Conservation (phyloP, 1,140 invertebrate genomes). For the Drosophila dunni region DNA sequence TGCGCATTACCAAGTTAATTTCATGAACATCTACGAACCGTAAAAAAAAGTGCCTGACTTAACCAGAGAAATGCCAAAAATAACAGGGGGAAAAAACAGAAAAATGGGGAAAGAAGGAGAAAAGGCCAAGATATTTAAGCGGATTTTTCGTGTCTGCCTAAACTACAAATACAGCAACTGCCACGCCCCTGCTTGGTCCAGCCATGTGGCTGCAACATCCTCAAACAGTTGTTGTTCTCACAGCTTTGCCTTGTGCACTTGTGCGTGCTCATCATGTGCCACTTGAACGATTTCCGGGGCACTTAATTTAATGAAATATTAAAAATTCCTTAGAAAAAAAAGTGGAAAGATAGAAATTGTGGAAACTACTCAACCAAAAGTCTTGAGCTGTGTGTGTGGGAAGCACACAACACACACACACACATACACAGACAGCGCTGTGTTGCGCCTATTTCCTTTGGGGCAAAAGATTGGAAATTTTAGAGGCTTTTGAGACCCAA, state of each 20-base stretch:
- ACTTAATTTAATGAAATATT: constrained; percentile 85
- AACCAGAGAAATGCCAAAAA: constrained; percentile 81
- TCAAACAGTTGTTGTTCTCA: neutral
- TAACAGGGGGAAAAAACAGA: neutral
- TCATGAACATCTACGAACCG: constrained; percentile 50
- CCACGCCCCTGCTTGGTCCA: neutral
- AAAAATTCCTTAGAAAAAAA: constrained; percentile 68
- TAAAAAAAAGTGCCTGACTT: constrained; percentile 70
- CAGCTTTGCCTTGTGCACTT: constrained; percentile 54
- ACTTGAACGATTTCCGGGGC: constrained; percentile 76
- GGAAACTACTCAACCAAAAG: constrained; percentile 29
- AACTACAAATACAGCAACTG: constrained; percentile 32
- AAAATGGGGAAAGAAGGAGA: constrained; percentile 2
- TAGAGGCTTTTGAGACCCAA: constrained; percentile 15
- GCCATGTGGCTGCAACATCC: neutral
- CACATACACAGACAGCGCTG: neutral
- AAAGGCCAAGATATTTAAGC: constrained; percentile 53
- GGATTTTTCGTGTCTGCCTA: constrained; percentile 59
- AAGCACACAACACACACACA: neutral
- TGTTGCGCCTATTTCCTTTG: constrained; percentile 32
- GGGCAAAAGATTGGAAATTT: constrained; percentile 26
- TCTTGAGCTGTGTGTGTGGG: constrained; percentile 6
- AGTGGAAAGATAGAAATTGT: constrained; percentile 11
- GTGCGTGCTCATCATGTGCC: constrained; percentile 76
- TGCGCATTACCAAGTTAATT: constrained; percentile 63